phyloP scores from a whole-genome alignment of 2,888 invertebrate species.

The Stomorhina lunata region DNA sequence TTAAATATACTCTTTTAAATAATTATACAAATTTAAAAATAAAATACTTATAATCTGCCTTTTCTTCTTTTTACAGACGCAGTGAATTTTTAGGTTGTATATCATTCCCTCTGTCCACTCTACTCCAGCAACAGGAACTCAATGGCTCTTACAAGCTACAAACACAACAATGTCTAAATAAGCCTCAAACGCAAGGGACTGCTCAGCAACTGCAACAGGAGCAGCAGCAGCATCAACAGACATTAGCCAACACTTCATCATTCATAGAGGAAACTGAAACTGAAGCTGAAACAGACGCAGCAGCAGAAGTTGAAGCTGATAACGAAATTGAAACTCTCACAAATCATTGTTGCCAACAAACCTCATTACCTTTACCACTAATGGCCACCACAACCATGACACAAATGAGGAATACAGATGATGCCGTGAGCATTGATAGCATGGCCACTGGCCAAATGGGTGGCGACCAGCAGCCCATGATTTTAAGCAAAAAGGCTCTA shows the following conservation, averaged over 20 bases:
- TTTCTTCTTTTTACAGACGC: constrained; percentile 86
- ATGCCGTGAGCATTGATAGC: constrained; percentile 77
- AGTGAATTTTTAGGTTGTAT: constrained; percentile 97
- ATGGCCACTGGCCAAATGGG: constrained; percentile 65
- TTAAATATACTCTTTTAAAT: not conserved
- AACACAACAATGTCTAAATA: constrained; percentile 83
- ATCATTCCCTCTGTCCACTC: constrained; percentile 93
- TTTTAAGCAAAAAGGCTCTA: constrained; percentile 82
- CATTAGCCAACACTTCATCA: constrained; percentile 20
- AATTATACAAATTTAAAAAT: not conserved
- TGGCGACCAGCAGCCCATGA: constrained; percentile 72
- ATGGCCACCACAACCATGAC: constrained; percentile 64
- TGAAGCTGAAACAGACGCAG: constrained; percentile 26
- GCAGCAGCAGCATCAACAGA: constrained; percentile 41
- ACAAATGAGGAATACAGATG: constrained; percentile 79
- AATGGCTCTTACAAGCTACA: constrained; percentile 89
- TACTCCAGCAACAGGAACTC: constrained; percentile 85
- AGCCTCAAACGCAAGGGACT: constrained; percentile 75
- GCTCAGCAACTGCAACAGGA: constrained; percentile 55
- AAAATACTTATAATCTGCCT: constrained; percentile 62
- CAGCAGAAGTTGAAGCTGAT: not conserved
- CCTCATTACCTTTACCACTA: constrained; percentile 14
- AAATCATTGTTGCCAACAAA: constrained; percentile 42
- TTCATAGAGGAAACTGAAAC: constrained; percentile 31
- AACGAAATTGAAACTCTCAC: too few species aligned